A percentile compares a stretch with the other conserved stretches of the same genome.
These are phyloP conservation scores for Pseudomugil tenellus DNA, from an alignment of 2,797 vertebrate genomes.

Conservation along the genomic window DNA sequence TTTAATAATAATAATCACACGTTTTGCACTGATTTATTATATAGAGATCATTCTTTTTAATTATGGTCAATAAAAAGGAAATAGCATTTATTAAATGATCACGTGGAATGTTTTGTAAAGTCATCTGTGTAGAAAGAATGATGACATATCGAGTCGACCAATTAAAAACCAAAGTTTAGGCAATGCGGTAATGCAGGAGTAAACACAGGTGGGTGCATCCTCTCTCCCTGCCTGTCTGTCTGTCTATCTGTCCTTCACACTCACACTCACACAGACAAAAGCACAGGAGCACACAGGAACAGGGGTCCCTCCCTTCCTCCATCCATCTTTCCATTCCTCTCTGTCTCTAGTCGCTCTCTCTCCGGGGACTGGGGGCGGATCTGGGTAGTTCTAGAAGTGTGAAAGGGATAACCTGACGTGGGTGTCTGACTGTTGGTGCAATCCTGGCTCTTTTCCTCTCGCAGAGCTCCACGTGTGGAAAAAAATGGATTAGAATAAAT, in stretches of 20 bases:
- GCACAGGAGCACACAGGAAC: constrained; percentile 51
- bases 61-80: constrained; percentile 15
- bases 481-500: constrained; percentile 13
- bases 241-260: background rate
- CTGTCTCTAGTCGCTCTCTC: background rate
- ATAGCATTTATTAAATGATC: constrained; percentile 8
- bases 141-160: constrained; percentile 28
- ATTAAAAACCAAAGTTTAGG: constrained; percentile 51
- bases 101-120: constrained; percentile 14
- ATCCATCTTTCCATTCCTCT: constrained; percentile 6
- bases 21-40: background rate
- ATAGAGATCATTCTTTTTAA: background rate
- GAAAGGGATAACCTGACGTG: constrained; percentile 75
- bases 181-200: constrained; percentile 40
- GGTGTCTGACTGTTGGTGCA: constrained; percentile 61
- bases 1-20: background rate
- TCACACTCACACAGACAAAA: constrained; percentile 33
- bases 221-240: background rate
- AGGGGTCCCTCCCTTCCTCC: constrained; percentile 7
- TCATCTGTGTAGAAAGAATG: constrained; percentile 21
- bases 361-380: constrained; percentile 61
- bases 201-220: constrained; percentile 19
- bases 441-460: constrained; percentile 45
- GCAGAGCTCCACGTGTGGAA: constrained; percentile 7
- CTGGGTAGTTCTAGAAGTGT: constrained; percentile 67